A percentile compares a stretch with the other conserved stretches of the same genome.
Evolutionary conservation across 2,888 invertebrate species (phyloP).

Genomic region (Ennomos quercinarius): DNA sequence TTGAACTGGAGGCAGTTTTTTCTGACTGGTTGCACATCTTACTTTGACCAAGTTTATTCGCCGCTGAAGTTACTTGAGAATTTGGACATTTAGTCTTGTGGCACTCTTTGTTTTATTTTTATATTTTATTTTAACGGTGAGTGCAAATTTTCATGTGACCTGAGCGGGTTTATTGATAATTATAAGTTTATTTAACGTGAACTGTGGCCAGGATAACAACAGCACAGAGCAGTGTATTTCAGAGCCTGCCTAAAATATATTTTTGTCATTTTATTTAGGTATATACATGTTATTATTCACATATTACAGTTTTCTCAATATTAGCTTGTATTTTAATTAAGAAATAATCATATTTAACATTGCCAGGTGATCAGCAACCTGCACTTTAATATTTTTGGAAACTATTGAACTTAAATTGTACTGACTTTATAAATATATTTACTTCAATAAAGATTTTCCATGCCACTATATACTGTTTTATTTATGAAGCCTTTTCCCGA

Average conservation of each 20-base stretch:
- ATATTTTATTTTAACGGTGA: conserved; percentile 59
- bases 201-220: conserved; percentile 83
- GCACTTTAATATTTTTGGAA: conserved; percentile 87
- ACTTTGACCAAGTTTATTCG: conserved; percentile 77
- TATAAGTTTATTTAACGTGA: conserved; percentile 80
- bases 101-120: conserved; percentile 54
- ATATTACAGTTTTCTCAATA: conserved; percentile 86
- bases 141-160: conserved; percentile 73
- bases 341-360: conserved; percentile 87
- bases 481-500: conserved; percentile 22
- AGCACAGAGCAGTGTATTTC: conserved; percentile 82
- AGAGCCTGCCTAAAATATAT: conserved; percentile 86
- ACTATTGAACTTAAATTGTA: conserved; percentile 87
- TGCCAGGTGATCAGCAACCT: conserved; percentile 86
- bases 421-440: conserved; percentile 87
- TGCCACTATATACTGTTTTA: conserved; percentile 76
- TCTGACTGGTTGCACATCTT: conserved; percentile 80
- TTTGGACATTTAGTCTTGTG: conserved; percentile 62
- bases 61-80: conserved; percentile 75
- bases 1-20: conserved; percentile 61
- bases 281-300: conserved; percentile 86
- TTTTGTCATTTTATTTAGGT: conserved; percentile 86
- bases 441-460: conserved; percentile 87
- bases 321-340: conserved; percentile 87
- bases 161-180: conserved; percentile 73